phyloP scores from a whole-genome alignment of 2,113 vertebrate genomes.

The Mustela lutreola region DNA sequence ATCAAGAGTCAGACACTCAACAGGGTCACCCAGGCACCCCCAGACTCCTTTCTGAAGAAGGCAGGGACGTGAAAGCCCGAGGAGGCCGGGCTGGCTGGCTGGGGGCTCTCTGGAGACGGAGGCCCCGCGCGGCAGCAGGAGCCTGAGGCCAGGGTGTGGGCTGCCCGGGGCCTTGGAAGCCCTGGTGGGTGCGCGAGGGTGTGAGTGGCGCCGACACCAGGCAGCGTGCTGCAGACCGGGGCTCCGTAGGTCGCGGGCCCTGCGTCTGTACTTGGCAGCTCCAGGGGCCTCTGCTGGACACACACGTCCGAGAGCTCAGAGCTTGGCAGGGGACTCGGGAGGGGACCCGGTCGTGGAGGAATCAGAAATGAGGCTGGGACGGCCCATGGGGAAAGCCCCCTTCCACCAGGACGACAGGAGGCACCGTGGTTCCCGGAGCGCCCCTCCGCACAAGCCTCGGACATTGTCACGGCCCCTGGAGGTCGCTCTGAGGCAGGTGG shows the following conservation, averaged over 20 bases:
- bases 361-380: fast-evolving
- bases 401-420: neutral
- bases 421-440: fast-evolving
- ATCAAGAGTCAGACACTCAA: neutral
- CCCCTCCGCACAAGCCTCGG: neutral
- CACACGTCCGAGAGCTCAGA: neutral
- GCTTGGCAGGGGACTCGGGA: neutral
- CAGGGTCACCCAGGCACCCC: fast-evolving
- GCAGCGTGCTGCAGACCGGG: neutral
- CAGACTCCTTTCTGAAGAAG: neutral
- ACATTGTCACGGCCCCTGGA: too few relatives aligned
- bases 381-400: neutral
- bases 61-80: too few relatives aligned
- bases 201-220: fast-evolving
- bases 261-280: fast-evolving
- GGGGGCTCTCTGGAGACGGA: neutral
- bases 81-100: neutral
- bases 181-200: fast-evolving
- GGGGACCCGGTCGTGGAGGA: fast-evolving
- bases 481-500: too few relatives aligned
- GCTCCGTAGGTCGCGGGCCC: fast-evolving
- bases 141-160: fast-evolving
- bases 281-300: neutral
- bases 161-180: too few relatives aligned
- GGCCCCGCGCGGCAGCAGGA: neutral